Evolutionary conservation across 2,797 vertebrate genomes (phyloP).

Genomic region (Gymnothorax javanicus): DNA sequence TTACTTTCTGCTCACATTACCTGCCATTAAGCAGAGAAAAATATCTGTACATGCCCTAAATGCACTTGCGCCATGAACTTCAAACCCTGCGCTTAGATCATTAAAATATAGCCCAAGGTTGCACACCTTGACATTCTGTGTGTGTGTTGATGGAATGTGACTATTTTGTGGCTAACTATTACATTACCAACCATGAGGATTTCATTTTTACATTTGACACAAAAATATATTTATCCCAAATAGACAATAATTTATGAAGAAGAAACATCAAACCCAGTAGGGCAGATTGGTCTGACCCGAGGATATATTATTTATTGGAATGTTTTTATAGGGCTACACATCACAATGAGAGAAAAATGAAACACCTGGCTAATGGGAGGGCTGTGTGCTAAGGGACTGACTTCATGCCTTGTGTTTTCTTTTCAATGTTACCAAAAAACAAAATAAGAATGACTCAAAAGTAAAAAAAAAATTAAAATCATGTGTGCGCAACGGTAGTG

Average conservation of each 20-base stretch:
- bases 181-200: not conserved
- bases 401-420: not conserved
- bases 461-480: constrained; percentile 15
- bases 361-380: not conserved
- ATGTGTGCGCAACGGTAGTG: constrained; percentile 3
- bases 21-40: too few species aligned
- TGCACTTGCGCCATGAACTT: too few species aligned
- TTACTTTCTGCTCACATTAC: too few species aligned
- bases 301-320: not conserved
- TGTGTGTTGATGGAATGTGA: not conserved
- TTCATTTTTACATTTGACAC: not conserved
- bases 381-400: not conserved
- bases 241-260: not conserved
- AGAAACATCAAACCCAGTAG: not conserved
- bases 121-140: not conserved
- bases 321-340: not conserved
- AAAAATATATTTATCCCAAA: not conserved
- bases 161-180: not conserved
- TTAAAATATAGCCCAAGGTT: not conserved
- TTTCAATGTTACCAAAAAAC: constrained; percentile 28
- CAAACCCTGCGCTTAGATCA: not conserved
- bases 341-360: not conserved
- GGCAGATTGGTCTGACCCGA: not conserved
- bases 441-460: constrained; percentile 21
- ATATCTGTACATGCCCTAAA: too few species aligned